Evolutionary conservation across 1,140 invertebrate genomes (phyloP).

Genomic region (Aphelinus atriplicis): DNA sequence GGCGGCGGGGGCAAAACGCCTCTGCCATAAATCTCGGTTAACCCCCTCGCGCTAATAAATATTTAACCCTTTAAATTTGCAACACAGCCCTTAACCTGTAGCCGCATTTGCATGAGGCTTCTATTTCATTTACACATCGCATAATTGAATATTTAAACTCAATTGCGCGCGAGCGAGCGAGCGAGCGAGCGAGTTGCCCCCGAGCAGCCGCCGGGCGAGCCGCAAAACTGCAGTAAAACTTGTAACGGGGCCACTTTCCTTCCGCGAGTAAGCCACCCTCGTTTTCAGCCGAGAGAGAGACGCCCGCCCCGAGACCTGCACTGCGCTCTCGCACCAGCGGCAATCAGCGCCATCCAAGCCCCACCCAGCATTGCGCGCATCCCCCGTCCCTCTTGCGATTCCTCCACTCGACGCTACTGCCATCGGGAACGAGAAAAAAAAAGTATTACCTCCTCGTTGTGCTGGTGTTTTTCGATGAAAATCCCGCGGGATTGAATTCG

Average conservation of each 20-base stretch:
- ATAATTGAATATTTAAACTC: conserved; percentile 71
- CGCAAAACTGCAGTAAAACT: conserved; percentile 69
- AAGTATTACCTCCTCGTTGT: too few species aligned
- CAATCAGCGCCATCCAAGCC: too few species aligned
- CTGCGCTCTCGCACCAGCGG: too few species aligned
- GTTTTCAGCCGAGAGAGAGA: conserved; percentile 9
- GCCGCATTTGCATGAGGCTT: conserved; percentile 69
- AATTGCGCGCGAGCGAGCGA: conserved; percentile 56
- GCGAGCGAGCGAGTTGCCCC: background rate
- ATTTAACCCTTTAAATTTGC: conserved; percentile 69
- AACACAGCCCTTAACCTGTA: conserved; percentile 65
- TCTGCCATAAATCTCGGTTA: conserved; percentile 64
- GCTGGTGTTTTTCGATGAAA: too few species aligned
- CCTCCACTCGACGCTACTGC: background rate
- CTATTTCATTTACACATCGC: conserved; percentile 73
- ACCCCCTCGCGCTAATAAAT: conserved; percentile 65
- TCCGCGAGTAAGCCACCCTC: conserved; percentile 51
- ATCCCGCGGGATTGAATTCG: too few species aligned
- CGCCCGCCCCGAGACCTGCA: background rate
- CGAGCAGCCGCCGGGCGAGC: conserved; percentile 46
- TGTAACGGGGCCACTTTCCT: conserved; percentile 67
- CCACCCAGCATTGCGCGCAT: too few species aligned
- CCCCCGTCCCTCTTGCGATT: background rate
- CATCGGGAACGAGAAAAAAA: background rate
- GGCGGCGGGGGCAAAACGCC: too few species aligned